Evolutionary conservation across 2,797 vertebrate species (phyloP), one percentile per base, ranked within the genome.

Genomic region (Dicrostonyx torquatus): DNA sequence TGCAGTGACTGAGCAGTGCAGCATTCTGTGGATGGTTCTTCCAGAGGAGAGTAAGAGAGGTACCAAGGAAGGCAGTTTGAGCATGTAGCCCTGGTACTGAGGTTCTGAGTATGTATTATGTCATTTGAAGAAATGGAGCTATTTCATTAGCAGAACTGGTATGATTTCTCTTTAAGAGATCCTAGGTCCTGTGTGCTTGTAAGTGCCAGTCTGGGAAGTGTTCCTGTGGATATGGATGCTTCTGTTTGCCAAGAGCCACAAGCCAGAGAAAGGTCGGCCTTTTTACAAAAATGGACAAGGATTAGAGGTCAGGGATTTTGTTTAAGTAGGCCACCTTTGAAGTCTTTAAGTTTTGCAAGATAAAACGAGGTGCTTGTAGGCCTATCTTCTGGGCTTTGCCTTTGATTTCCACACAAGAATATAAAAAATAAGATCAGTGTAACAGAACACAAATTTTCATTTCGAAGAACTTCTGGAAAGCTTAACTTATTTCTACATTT

Each of bases 261-360:
- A 94, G 70, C 83, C 90, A 55, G n/a, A 87, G 89, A 90, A 34
- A 96, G 60, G 66, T n/a, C 88, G 73, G 93, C 90, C 88, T 92
- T 96, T 93, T 90, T 92, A 87, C 77, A 95, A 53, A 96, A 97
- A 94, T n/a, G 80, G 96, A 91, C 96, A 95, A 76, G 76, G 96
- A 97, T 92, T 93, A 95, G 76, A 97, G 95, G 96, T 97, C 94
- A 95, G 90, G 86, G 93, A 91, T 97, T 95, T 94, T 95, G 86
- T 92, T 95, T 96, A 97, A 97, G 88, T 94, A 85, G 96, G 97
- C 76, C 97, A 96, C 34, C 80, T 97, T 97, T 97, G 97, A 97
- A 97, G 90, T 96, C 91, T 75, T 92, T 68, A 94, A 95, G 64
- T 97, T 96, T 86, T 20, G 11, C 13, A 17, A 97, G 95, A 97